Base-by-base conservation (phyloP, 2,113 vertebrate genomes). In the Coryphaenoides rupestris region DNA sequence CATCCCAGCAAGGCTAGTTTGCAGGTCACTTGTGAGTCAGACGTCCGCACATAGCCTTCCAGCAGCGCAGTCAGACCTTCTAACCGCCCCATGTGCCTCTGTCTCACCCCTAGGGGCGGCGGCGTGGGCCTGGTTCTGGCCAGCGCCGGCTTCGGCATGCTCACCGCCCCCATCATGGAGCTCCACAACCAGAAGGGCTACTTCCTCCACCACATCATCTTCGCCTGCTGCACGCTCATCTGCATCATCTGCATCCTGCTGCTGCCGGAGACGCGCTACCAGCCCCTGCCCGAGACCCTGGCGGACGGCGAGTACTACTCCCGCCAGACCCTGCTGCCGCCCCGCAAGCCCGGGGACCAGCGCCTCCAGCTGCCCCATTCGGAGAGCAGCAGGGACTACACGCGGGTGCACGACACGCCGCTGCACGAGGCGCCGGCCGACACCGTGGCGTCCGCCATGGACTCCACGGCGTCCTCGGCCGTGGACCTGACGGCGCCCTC, bases 101-200 rank as follows among this genome's bases (percentile, higher is more conserved):
- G n/a, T n/a, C n/a, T n/a, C n/a, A 15, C 26, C 2, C 15, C 4
- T 59, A 99, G 97, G 92, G 94, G 95, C 1, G 95, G 97, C 0
- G 96, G 96, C 22, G 85, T 99, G 63, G 97, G 97, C 17, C 88
- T 99, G 66, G 96, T 96, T 15, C 89, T 98, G 68, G 97, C 95
- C 76, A 98, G 97, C 0, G 97, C 97, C 0, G 96, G 97, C 54
- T 98, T 99, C 0, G 97, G 97, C 58, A 96, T 94, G 92, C 86
- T 99, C 74, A 98, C 97, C 0, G 95, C 94, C 0, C 97, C 96
- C 77, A 98, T 99, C 86, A 99, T 99, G 89, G 97, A 99, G 70
- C 94, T 99, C 9, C 96, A 98, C 88, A 98, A 99, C 87, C 96
- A 99, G 91, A 97, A 98, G 86, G 97, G 97, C 60, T 99, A 98